A percentile compares a stretch with the other conserved stretches of the same genome.
These are phyloP conservation scores for Falcunculus frontatus DNA, from an alignment of 2,113 vertebrate genomes.

Conservation along the genomic window DNA sequence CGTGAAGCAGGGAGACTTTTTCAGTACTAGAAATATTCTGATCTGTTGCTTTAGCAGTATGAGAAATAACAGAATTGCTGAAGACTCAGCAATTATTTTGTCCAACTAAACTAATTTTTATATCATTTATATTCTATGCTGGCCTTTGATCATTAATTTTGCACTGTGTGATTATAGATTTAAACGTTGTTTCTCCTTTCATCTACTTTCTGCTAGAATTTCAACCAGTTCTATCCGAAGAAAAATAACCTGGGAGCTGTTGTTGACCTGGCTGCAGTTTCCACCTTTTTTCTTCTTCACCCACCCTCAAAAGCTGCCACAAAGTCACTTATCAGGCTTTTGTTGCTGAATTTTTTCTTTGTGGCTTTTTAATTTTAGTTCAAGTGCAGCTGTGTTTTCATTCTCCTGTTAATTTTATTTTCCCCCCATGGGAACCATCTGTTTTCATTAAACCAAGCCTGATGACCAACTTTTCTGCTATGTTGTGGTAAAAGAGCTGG, in stretches of 20 bases:
- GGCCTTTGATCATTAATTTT: background rate
- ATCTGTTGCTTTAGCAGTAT: background rate
- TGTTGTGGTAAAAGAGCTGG: constrained; percentile 40
- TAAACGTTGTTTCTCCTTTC: background rate
- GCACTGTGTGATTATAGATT: background rate
- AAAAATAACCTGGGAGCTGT: background rate
- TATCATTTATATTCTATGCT: background rate
- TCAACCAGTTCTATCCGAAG: background rate
- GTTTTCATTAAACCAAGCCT: constrained; percentile 18
- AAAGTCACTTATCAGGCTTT: constrained; percentile 20
- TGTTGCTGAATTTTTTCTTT: constrained; percentile 6
- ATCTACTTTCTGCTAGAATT: background rate
- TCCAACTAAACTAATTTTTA: background rate
- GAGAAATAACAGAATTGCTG: background rate
- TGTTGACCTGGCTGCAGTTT: background rate
- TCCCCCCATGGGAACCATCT: background rate
- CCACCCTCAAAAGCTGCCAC: background rate
- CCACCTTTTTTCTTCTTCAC: background rate
- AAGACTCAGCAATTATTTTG: background rate
- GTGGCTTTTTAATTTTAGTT: constrained; percentile 38
- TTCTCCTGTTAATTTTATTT: background rate
- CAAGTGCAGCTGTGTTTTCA: constrained; percentile 53
- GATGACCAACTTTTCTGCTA: constrained; percentile 43
- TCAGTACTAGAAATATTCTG: background rate
- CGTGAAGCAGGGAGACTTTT: background rate